Conservation (phyloP, 2,888 invertebrate species). For the Aphidius colemani region DNA sequence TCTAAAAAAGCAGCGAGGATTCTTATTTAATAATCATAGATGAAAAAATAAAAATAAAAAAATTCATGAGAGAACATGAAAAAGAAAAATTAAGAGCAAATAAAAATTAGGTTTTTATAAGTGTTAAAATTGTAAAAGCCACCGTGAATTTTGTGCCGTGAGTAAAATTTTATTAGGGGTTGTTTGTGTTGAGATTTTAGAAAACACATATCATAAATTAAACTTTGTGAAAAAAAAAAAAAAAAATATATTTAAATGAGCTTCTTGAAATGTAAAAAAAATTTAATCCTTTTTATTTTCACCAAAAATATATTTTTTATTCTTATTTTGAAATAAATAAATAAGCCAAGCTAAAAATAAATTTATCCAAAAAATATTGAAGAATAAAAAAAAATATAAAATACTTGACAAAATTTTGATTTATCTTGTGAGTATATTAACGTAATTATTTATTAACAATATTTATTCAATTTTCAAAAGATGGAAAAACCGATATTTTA, state of each 20-base stretch:
- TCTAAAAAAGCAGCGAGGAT: background rate
- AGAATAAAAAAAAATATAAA: background rate
- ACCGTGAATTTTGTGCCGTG: conserved; percentile 42
- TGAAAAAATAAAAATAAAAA: conserved; percentile 21
- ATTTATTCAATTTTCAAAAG: too few species aligned
- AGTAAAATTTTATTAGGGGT: conserved; percentile 53
- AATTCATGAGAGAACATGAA: background rate
- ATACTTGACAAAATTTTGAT: background rate
- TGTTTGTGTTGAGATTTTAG: conserved; percentile 45
- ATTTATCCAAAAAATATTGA: background rate
- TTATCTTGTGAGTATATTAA: background rate
- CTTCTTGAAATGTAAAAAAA: background rate
- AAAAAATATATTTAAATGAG: conserved; percentile 10
- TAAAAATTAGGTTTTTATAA: conserved; percentile 20
- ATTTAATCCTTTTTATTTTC: background rate
- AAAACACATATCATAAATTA: conserved; percentile 56
- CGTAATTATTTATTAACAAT: conserved; percentile 1
- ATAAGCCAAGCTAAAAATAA: background rate
- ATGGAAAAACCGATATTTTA: background rate
- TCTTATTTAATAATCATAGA: background rate
- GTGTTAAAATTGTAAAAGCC: background rate
- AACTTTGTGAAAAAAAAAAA: conserved; percentile 2
- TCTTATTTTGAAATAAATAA: background rate
- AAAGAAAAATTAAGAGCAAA: conserved; percentile 8
- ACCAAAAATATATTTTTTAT: background rate